A percentile compares a stretch with the other conserved stretches of the same genome.
These are phyloP conservation scores for Mus caroli DNA, from an alignment of 2,797 vertebrate genomes.

Conservation along the genomic window DNA sequence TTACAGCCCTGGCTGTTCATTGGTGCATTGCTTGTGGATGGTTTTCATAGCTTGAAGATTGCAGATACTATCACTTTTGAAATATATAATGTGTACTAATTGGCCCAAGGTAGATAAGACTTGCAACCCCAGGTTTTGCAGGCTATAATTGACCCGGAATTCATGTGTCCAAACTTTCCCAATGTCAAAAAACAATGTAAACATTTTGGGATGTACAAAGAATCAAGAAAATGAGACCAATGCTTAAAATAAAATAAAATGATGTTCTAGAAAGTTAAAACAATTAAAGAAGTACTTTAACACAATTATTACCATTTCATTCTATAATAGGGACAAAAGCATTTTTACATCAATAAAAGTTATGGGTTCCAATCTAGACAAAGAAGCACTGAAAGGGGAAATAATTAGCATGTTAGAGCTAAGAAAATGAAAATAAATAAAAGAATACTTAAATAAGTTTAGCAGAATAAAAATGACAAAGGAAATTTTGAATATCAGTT, in stretches of 20 bases:
- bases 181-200: neutral
- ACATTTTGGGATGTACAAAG: neutral
- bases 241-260: neutral
- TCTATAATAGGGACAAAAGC: neutral
- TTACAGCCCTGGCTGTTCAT: neutral
- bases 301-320: neutral
- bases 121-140: neutral
- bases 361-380: neutral
- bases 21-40: neutral
- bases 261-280: neutral
- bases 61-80: neutral
- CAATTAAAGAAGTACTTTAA: neutral
- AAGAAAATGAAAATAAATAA: neutral
- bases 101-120: neutral
- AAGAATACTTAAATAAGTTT: neutral
- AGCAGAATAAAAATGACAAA: slow-evolving; percentile 2
- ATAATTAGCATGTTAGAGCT: neutral
- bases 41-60: neutral
- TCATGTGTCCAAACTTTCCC: neutral
- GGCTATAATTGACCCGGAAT: neutral
- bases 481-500: neutral
- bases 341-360: neutral
- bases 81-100: neutral
- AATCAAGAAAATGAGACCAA: neutral
- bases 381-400: neutral